phyloP scores from a whole-genome alignment of 1,140 invertebrate genomes.

The Penaeus indicus region DNA sequence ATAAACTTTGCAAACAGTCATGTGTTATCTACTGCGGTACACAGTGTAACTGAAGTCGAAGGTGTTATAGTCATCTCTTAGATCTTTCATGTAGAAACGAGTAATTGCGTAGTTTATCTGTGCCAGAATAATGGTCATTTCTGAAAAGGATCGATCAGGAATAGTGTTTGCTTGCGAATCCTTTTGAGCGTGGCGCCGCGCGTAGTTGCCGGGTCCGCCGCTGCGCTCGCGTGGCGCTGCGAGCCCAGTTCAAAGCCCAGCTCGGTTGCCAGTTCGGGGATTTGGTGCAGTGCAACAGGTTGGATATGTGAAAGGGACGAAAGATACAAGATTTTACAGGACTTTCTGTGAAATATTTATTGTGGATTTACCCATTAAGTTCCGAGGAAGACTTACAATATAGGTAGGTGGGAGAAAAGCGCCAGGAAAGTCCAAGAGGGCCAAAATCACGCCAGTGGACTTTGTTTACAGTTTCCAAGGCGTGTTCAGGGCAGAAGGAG shows the following conservation, averaged over 20 bases:
- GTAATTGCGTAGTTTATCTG: too few species aligned
- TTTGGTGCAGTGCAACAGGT: slow-evolving; percentile 52
- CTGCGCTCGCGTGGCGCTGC: slow-evolving; percentile 43
- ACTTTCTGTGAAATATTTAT: neutral
- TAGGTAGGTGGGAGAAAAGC: slow-evolving; percentile 4
- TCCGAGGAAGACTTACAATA: neutral
- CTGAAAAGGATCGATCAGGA: too few species aligned
- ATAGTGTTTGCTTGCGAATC: neutral
- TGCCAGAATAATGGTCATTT: too few species aligned
- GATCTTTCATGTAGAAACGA: too few species aligned
- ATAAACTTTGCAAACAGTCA: too few species aligned
- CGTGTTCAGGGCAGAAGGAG: slow-evolving; percentile 37
- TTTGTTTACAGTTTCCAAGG: slow-evolving; percentile 58
- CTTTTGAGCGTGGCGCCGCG: slow-evolving; percentile 11
- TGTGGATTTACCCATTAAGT: slow-evolving; percentile 6
- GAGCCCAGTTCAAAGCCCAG: slow-evolving; percentile 48
- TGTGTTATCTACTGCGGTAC: too few species aligned
- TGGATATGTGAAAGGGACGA: slow-evolving; percentile 48
- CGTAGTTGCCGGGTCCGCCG: neutral
- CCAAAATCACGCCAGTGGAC: slow-evolving; percentile 12
- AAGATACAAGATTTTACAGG: neutral
- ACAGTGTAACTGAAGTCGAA: too few species aligned
- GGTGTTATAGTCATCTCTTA: too few species aligned
- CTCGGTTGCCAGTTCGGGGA: slow-evolving; percentile 52
- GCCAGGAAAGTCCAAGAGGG: neutral